Base-by-base conservation (phyloP, 2,888 invertebrate genomes). In the Poecilus cupreus region DNA sequence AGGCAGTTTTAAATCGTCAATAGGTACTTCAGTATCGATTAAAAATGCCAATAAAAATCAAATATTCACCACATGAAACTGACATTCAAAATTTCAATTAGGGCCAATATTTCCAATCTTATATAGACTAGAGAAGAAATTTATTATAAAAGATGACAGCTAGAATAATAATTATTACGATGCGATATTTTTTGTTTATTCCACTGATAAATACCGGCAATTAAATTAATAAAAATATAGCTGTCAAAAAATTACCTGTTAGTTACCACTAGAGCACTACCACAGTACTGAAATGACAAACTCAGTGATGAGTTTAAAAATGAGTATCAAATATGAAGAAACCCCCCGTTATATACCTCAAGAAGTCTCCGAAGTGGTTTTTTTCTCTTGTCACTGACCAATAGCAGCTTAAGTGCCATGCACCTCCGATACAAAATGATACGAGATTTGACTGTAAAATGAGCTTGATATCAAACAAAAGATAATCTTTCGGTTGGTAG, bases 371-470 rank as follows among this genome's bases (percentile, higher is more conserved):
- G 64, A 16, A 16, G 37, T 78, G 13, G 60, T 64, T 78, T 78
- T 78, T 68, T 78, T 43, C 16, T 46, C 49, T 68, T 64, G 43
- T 78, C 46, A 78, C 68, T 78, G 78, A 49, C 78, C 78, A 78
- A 78, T 78, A 22, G 43, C 78, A 78, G 76, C 37, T 76, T 46
- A 37, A 32, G 76, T 51, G 54, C 37, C 76, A 54, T 76, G 54
- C 76, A 51, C 54, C 76, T 54, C 37, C 10, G 78, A 60, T 78
- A 68, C 68, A 64, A 77, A 57, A 32, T 64, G 64, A 64, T 64
- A 64, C 64, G 64, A 64, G 77, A 77, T 77, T 77, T 77, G 77
- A 77, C 77, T 77, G 39, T 60, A 60, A 60, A 60, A 60, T 77
- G 32, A 77, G 57, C 60, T 16, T 18, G 39, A 32, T 57, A 57